Base-by-base conservation (phyloP, 1,140 invertebrate genomes). In the Lucilia cuprina region DNA sequence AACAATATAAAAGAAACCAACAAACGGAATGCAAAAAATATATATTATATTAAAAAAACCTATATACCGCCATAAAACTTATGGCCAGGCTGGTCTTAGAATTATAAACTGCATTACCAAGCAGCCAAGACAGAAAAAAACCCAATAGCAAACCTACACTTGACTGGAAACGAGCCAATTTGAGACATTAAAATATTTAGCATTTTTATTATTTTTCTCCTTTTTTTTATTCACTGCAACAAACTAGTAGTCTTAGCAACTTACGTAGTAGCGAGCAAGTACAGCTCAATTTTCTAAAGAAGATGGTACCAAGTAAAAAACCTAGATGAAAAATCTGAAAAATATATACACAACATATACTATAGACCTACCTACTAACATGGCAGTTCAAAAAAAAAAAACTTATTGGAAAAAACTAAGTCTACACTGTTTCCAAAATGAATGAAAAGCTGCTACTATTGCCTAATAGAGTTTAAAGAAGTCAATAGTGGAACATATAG, bases 131-230 rank as follows among this genome's bases (percentile, higher is more conserved):
- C 4, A 55, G 12, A 55, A 55, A 55, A 55, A 55, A 55, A 55
- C 12, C 41, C 41, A 17, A 55, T 55, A 55, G 50, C 7, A 41
- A 70, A 70, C 65, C 65, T 19, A 70, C 21, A 19, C 65, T 25
- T 21, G 19, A n/a, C n/a, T 70, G 65, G 65, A 70, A 70, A 70
- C 65, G 65, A 70, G 65, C 65, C 65, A 70, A 70, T 70, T 70
- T 70, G 21, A 70, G 21, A 70, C 65, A 70, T 70, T 70, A 70
- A 60, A 60, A 70, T 70, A 19, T 70, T 70, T 70, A 21, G 65
- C 65, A 70, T 70, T 70, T 70, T 70, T 70, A 70, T 70, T 70
- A 70, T 60, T 60, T 60, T 60, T 60, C 14, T 60, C 7, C 21
- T 25, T 70, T 70, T 70, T 17, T 70, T 70, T 10, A 55, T 55